A percentile compares a stretch with the other conserved stretches of the same genome.
Conservation (phyloP, 2,888 invertebrate genomes). For the Drosophila tripunctata region DNA sequence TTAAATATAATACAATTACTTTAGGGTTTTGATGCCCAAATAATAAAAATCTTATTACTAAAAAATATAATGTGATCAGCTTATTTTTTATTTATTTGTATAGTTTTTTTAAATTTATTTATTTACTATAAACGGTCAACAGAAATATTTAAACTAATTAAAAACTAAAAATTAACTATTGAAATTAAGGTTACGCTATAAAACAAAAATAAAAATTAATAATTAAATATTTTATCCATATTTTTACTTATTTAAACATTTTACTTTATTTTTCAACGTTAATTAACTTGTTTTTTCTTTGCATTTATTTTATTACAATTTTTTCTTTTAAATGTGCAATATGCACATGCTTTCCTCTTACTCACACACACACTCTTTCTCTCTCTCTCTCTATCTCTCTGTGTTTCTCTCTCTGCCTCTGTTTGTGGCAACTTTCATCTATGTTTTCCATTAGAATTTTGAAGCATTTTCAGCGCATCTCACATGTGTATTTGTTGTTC, state of each 20-base stretch:
- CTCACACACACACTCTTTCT: background rate
- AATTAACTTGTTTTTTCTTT: constrained; percentile 27
- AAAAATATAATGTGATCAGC: no score
- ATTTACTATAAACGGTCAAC: background rate
- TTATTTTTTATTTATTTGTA: no score
- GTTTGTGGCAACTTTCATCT: constrained; percentile 28
- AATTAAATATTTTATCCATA: no score
- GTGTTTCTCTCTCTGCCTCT: no score
- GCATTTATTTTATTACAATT: constrained; percentile 4
- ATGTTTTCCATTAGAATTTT: constrained; percentile 40
- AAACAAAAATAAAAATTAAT: no score
- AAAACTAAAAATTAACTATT: no score
- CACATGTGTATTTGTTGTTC: constrained; percentile 23
- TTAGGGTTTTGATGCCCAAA: no score
- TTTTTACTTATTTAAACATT: background rate
- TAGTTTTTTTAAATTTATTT: background rate
- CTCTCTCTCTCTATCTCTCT: background rate
- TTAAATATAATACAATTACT: no score
- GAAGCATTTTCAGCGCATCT: constrained; percentile 20
- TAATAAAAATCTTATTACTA: no score
- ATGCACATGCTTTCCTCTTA: background rate
- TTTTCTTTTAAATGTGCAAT: constrained; percentile 18
- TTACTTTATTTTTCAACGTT: constrained; percentile 6
- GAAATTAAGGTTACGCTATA: no score
- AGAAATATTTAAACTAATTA: no score